Percentiles rank a stretch among this genome's conserved stretches.
phyloP scores from a whole-genome alignment of 2,113 vertebrate genomes.

The Zosterops pallidus region DNA sequence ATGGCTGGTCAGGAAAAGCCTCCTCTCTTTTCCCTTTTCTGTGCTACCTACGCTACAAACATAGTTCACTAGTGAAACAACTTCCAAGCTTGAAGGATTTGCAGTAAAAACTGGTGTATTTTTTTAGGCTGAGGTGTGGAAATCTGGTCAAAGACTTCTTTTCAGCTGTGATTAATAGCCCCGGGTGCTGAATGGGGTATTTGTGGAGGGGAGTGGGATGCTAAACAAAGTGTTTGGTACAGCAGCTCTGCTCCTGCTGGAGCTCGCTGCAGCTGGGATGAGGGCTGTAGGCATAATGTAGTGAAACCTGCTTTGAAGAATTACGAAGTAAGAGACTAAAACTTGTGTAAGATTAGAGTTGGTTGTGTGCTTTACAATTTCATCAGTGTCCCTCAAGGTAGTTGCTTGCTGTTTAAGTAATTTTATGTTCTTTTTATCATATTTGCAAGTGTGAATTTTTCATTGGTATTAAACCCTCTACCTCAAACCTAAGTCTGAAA shows the following conservation, averaged over 20 bases:
- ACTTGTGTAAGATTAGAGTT: not conserved
- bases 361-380: not conserved
- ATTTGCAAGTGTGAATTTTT: not conserved
- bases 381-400: not conserved
- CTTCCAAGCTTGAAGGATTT: not conserved
- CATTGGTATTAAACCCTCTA: not conserved
- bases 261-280: not conserved
- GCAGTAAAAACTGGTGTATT: not conserved
- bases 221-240: not conserved
- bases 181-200: not conserved
- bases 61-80: not conserved
- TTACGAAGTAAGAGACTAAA: not conserved
- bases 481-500: not conserved
- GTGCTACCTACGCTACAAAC: not conserved
- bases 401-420: not conserved
- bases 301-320: not conserved
- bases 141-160: not conserved
- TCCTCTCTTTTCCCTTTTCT: slow-evolving; percentile 22
- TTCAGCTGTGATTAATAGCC: not conserved
- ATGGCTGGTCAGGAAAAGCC: slow-evolving; percentile 46
- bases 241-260: not conserved
- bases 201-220: not conserved
- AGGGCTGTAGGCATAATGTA: not conserved
- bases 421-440: not conserved
- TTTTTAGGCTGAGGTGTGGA: slow-evolving; percentile 9